phyloP scores from a whole-genome alignment of 2,113 vertebrate genomes.

The Toxotes jaculatrix region DNA sequence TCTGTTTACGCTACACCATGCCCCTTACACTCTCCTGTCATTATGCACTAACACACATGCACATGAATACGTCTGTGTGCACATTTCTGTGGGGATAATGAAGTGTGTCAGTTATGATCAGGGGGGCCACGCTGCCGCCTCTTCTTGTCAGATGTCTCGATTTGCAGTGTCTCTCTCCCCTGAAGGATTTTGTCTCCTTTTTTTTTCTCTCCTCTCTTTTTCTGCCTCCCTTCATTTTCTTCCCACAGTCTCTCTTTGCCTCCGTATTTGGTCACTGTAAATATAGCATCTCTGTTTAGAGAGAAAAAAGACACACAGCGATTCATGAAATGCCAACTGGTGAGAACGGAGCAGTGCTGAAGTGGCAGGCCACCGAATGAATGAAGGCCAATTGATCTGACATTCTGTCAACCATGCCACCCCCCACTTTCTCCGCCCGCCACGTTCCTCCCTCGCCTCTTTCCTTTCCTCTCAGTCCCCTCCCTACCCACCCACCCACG shows the following conservation, averaged over 20 bases:
- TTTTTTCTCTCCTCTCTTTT: neutral
- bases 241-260: slow-evolving; percentile 38
- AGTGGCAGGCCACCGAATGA: slow-evolving; percentile 43
- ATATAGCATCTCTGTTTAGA: slow-evolving; percentile 19
- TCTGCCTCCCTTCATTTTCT: slow-evolving; percentile 21
- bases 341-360: slow-evolving; percentile 5
- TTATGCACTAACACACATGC: slow-evolving; percentile 36
- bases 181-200: slow-evolving; percentile 42
- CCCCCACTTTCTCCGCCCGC: slow-evolving; percentile 10
- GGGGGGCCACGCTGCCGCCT: slow-evolving; percentile 42
- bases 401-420: slow-evolving; percentile 40
- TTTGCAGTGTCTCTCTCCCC: slow-evolving; percentile 67
- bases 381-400: slow-evolving; percentile 63
- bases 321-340: slow-evolving; percentile 51
- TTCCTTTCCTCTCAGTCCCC: slow-evolving; percentile 5
- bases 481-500: neutral
- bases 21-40: slow-evolving; percentile 60
- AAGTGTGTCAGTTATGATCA: slow-evolving; percentile 81
- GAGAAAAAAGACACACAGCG: slow-evolving; percentile 1
- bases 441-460: neutral
- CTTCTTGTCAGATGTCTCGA: slow-evolving; percentile 75
- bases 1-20: slow-evolving; percentile 76
- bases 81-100: slow-evolving; percentile 72
- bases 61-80: slow-evolving; percentile 29
- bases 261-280: slow-evolving; percentile 39